Evolutionary conservation across 2,113 vertebrate genomes (phyloP).

Genomic region (Notarius quadriscutis): DNA sequence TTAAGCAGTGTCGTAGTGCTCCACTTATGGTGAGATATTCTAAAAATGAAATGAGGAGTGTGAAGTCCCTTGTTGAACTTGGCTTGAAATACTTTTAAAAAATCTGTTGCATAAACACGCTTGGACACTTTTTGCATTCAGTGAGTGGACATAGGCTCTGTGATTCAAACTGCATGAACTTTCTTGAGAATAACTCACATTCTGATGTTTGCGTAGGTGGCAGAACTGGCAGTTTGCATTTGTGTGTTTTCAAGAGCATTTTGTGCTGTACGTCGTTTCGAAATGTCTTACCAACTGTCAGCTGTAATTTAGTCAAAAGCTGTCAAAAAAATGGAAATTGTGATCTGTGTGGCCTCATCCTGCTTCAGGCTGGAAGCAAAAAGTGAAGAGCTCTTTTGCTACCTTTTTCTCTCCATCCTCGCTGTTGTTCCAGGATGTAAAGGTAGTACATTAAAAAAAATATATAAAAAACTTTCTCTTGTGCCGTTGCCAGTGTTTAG

Average conservation of each 20-base stretch:
- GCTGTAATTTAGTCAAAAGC: conserved; percentile 34
- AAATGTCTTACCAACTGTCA: conserved; percentile 44
- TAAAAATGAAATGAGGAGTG: conserved; percentile 30
- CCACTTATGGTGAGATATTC: conserved; percentile 28
- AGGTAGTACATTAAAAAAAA: conserved; percentile 51
- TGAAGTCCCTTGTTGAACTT: conserved; percentile 32
- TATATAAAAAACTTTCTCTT: conserved; percentile 50
- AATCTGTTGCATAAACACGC: conserved; percentile 38
- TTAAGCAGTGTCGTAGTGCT: conserved; percentile 1
- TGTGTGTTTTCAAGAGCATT: conserved; percentile 25
- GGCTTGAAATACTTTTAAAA: conserved; percentile 35
- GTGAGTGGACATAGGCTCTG: conserved; percentile 33
- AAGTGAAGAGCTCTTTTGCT: conserved; percentile 22
- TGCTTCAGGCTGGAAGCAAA: conserved; percentile 39
- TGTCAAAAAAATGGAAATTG: conserved; percentile 28
- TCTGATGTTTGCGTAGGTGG: conserved; percentile 46
- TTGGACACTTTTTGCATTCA: conserved; percentile 19
- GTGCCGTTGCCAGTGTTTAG: conserved; percentile 51
- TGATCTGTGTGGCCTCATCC: conserved; percentile 31
- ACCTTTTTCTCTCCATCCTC: conserved; percentile 34
- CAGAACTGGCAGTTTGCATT: conserved; percentile 37
- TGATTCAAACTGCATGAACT: conserved; percentile 46
- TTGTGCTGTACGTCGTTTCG: conserved; percentile 24
- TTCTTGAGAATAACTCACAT: conserved; percentile 38
- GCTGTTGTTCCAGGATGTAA: conserved; percentile 48